Percentiles rank a stretch among this genome's conserved stretches.
Conservation (phyloP, 2,113 vertebrate species). For the Neolamprologus sp. region DNA sequence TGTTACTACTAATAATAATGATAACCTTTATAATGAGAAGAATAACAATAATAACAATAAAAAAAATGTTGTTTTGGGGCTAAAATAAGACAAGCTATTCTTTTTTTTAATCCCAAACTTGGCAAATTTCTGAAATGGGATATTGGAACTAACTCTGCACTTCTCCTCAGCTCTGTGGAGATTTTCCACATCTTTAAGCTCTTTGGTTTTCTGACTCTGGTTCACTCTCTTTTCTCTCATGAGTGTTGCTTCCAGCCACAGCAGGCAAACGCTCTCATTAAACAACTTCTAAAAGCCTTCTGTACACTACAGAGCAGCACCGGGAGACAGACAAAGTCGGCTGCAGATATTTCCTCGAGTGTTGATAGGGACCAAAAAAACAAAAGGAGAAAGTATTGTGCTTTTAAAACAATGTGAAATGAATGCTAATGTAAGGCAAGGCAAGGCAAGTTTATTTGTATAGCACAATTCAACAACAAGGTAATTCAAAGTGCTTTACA, state of each 20-base stretch:
- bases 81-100: background rate
- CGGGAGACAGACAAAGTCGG: background rate
- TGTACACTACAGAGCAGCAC: background rate
- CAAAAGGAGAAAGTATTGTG: background rate
- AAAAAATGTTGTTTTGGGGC: background rate
- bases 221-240: background rate
- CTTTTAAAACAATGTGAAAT: background rate
- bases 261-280: background rate
- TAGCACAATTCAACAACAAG: too few relatives aligned
- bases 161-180: background rate
- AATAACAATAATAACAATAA: background rate
- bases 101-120: background rate
- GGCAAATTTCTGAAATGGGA: background rate
- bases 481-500: too few relatives aligned
- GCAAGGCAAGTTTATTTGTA: too few relatives aligned
- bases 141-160: background rate
- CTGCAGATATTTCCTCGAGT: background rate
- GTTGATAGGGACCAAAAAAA: background rate
- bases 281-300: background rate
- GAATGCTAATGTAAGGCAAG: background rate
- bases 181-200: background rate
- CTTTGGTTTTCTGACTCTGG: background rate
- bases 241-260: background rate
- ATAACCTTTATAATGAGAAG: background rate
- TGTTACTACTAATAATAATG: background rate